Evolutionary conservation across 2,113 vertebrate genomes (phyloP).

Genomic region (human (Homo sapiens)): DNA sequence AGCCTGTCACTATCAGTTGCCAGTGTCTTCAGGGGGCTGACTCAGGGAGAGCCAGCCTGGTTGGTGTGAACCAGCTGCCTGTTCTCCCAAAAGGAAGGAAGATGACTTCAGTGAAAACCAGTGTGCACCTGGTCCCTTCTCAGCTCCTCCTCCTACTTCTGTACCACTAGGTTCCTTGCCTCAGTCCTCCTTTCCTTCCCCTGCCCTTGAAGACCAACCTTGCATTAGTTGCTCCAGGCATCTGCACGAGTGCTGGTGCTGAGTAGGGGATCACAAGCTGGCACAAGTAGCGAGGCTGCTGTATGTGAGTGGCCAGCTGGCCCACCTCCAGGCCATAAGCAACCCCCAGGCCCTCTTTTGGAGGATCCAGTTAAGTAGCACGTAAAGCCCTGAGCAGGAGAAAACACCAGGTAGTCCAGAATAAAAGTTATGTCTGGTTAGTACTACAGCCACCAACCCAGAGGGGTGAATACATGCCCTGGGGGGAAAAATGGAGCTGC

Average conservation of each 20-base stretch:
- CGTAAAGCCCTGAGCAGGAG: background rate
- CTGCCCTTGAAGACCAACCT: background rate
- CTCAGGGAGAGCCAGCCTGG: background rate
- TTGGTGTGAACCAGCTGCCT: background rate
- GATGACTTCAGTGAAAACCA: slow-evolving; percentile 2
- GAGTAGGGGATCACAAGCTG: background rate
- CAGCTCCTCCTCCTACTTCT: background rate
- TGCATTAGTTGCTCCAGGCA: background rate
- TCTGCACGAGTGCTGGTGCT: background rate
- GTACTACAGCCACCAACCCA: background rate
- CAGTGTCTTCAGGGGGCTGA: background rate
- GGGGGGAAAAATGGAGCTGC: background rate
- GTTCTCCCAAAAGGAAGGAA: background rate
- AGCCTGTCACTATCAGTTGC: background rate
- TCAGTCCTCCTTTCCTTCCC: background rate
- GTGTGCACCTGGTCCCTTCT: background rate
- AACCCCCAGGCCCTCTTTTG: background rate
- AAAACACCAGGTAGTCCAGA: background rate
- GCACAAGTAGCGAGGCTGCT: background rate
- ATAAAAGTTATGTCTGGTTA: background rate
- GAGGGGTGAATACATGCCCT: background rate
- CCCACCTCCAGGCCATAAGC: background rate
- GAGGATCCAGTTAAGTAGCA: background rate
- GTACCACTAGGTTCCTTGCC: background rate
- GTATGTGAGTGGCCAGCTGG: background rate